Base-by-base conservation (phyloP, 2,888 invertebrate genomes). In the Macroteleia sp. region DNA sequence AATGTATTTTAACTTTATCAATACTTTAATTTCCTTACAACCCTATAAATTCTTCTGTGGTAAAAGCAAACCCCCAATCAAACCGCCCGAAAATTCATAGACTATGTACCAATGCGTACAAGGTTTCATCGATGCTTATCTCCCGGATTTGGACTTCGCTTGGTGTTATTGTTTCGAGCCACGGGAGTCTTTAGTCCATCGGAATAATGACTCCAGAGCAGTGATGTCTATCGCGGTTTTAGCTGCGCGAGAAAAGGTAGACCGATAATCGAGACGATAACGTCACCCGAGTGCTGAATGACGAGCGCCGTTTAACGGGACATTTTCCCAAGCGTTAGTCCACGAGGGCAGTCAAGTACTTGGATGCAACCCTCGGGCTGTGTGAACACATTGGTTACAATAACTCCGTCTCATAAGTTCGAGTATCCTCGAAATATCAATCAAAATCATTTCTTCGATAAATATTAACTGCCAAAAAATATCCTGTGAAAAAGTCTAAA, bases 361-460 rank as follows among this genome's bases (percentile, higher is more conserved):
- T 62, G 67, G 57, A 73, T 64, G 80, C 71, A 67, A 57, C 85
- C 82, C 85, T 81, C 82, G 59, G 71, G 82, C 84, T 86, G 85
- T 86, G 86, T 85, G 88, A 87, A 86, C 84, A 82, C 82, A 81
- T 86, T 77, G 88, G 87, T 79, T 86, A 88, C 89, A 89, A 87
- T 87, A 88, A 88, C 86, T 77, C 66, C 52, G 67, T 66, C 64
- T 57, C 59, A 44, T 80, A 75, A 76, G 56, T 81, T 86, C 83
- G 76, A 88, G 88, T 80, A 79, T 82, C 73, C 82, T 85, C 81
- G 61, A 71, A 71, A 71, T 56, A 50, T 54, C 70, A 59, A 69
- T 69, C 57, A 30, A 56, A 39, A 54, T 32, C 41, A 39, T 50
- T 76, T 70, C 30, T 12, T 42, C 22, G 36, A 10, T 9, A 10